Conservation (phyloP, 2,888 invertebrate species). For the Calameuta pallipes region DNA sequence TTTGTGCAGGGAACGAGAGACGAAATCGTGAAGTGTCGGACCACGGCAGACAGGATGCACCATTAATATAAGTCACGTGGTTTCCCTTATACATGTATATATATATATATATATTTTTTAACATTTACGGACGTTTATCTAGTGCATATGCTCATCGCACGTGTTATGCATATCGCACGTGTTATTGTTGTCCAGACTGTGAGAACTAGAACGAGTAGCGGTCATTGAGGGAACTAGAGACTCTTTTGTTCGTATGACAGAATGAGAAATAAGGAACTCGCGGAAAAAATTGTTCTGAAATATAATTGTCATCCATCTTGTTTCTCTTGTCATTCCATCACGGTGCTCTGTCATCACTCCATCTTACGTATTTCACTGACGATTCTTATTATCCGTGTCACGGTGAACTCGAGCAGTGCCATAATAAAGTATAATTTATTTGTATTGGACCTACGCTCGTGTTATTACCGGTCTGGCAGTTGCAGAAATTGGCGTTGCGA, state of each 20-base stretch:
- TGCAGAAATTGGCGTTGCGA: not conserved
- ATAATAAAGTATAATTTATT: slow-evolving; percentile 59
- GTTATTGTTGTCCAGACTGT: not conserved
- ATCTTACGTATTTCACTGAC: slow-evolving; percentile 8
- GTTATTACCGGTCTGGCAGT: not conserved
- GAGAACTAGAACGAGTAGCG: not conserved
- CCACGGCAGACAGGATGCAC: not conserved
- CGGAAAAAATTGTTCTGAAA: not conserved
- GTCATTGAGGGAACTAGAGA: not conserved
- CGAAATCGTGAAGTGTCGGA: not conserved
- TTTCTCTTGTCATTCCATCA: not conserved
- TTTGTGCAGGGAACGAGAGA: not conserved
- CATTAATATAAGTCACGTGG: not conserved
- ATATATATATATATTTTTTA: slow-evolving; percentile 4
- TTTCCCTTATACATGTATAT: not conserved
- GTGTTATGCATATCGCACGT: too few species aligned
- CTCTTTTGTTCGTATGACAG: not conserved
- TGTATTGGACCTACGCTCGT: slow-evolving; percentile 16
- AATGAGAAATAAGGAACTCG: not conserved
- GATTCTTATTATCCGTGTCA: slow-evolving; percentile 9
- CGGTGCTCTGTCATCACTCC: not conserved
- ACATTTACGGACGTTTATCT: not conserved
- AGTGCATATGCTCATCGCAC: not conserved
- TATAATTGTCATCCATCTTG: not conserved
- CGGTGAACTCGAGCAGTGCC: slow-evolving; percentile 27